phyloP scores from a whole-genome alignment of 2,113 vertebrate species.

The Odocoileus hemionus region DNA sequence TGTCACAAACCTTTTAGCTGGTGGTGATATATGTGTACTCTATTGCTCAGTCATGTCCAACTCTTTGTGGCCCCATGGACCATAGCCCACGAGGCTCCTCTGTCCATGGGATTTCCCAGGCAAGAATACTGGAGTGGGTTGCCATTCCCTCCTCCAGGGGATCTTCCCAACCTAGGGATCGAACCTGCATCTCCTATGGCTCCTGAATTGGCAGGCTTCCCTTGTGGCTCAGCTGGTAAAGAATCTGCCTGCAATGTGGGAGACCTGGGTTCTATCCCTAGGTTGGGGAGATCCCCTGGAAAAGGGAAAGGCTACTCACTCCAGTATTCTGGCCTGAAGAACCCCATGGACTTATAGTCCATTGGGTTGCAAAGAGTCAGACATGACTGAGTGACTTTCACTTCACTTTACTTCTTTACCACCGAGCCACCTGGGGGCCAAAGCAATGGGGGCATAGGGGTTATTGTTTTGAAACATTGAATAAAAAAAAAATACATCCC shows the following conservation, averaged over 20 bases:
- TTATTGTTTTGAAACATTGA: not conserved
- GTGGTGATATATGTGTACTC: not conserved
- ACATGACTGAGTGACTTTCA: not conserved
- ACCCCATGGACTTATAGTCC: not conserved
- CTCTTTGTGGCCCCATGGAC: not conserved
- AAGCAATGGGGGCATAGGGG: not conserved
- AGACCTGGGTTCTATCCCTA: not conserved
- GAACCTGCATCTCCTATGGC: not conserved
- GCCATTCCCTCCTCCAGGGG: not conserved
- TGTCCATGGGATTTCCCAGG: not conserved
- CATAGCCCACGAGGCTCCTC: not conserved
- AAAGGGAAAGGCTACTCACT: not conserved
- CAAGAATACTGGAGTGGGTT: not conserved
- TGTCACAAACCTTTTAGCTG: not conserved
- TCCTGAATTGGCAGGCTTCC: not conserved
- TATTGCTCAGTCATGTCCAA: not conserved
- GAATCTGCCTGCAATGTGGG: not conserved
- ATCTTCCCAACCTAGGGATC: not conserved
- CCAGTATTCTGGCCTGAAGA: not conserved
- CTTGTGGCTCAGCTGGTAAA: not conserved
- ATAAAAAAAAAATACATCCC: not conserved
- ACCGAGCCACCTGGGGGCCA: not conserved
- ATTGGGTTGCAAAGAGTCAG: not conserved
- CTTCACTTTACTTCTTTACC: not conserved
- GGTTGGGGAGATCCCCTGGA: not conserved